phyloP scores from a whole-genome alignment of 37 sponge, comb jelly and placozoan species.

The Tethya wilhelma region DNA sequence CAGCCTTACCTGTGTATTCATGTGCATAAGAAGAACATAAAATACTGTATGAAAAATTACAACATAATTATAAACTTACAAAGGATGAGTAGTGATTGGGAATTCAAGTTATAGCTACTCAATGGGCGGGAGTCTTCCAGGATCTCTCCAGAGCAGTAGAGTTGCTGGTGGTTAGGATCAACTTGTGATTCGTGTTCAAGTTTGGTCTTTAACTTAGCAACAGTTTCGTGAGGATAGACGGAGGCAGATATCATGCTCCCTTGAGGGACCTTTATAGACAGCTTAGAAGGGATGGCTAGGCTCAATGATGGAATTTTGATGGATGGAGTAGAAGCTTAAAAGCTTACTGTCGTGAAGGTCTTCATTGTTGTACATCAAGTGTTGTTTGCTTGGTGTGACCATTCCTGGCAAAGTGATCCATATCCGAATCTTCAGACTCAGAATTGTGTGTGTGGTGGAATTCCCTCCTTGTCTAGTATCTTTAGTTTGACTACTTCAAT shows the following conservation, averaged over 20 bases:
- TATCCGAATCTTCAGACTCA: background rate
- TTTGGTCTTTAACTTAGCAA: conserved; percentile 89
- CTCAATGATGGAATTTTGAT: too few species aligned
- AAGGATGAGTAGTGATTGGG: too few species aligned
- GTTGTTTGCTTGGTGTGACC: too few species aligned
- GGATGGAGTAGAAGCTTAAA: too few species aligned
- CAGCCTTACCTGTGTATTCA: too few species aligned
- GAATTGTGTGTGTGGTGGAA: conserved; percentile 92
- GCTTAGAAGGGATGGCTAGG: conserved; percentile 24
- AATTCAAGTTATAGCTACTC: conserved; percentile 68
- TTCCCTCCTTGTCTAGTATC: conserved; percentile 93
- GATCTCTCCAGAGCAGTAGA: conserved; percentile 88
- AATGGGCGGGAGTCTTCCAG: conserved; percentile 65
- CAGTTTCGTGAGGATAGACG: conserved; percentile 63
- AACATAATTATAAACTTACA: too few species aligned
- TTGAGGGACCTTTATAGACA: conserved; percentile 25
- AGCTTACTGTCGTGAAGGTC: too few species aligned
- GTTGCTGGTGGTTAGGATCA: conserved; percentile 93
- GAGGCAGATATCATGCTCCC: conserved; percentile 16
- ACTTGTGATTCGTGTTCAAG: conserved; percentile 95
- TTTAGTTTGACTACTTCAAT: conserved; percentile 94
- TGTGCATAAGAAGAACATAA: too few species aligned
- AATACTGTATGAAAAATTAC: too few species aligned
- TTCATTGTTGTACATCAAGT: too few species aligned
- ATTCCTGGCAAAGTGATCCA: too few species aligned